Base-by-base conservation (phyloP, 2,888 invertebrate species). In the Nymphalis polychloros region DNA sequence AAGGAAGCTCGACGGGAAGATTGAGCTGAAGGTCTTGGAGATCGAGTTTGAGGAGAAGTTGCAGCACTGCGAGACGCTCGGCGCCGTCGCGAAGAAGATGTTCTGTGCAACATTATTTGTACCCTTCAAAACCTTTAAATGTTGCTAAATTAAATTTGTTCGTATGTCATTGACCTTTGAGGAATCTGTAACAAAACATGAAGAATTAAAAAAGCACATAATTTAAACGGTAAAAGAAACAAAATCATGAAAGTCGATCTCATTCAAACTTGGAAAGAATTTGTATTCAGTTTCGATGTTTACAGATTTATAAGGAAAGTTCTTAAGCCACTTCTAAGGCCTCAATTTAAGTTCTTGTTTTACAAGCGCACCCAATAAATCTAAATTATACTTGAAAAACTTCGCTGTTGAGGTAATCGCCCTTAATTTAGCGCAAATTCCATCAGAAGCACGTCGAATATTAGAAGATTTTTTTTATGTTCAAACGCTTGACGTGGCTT, bases 61-160 rank as follows among this genome's bases (percentile, higher is more conserved):
- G 94, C 94, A 19, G 95, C 94, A 77, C 94, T 94, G 69, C 95
- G 91, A 13, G 95, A 95, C 68, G 95, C 94, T 65, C 95, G 93
- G 20, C 95, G 93, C 73, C 95, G 93, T 64, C 95, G 92, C 68
- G 94, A 94, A 49, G 96, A 96, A 46, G 95, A 94, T 6, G 89
- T 89, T 79, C 95, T 93, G 77, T 95, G 94, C 76, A 96, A 84
- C 95, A 96, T 96, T 73, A 75, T 57, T 35, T 19, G 4, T 57
- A 19, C 2, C 2, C 6, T 41, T 41, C 5, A 10, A 19, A 57
- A 35, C 3, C 19, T 41, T 19, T 5, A 57, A 17, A 41, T 20
- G 19, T 19, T 53, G 53, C 53, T 57, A 57, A 55, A 55, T 55
- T 20, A 13, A 17, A 19, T 57, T 17, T 41, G 41, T 41, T 19